Evolutionary conservation across 2,797 vertebrate genomes (phyloP), one percentile per base, ranked within the genome.

Genomic region (Molossus molossus): DNA sequence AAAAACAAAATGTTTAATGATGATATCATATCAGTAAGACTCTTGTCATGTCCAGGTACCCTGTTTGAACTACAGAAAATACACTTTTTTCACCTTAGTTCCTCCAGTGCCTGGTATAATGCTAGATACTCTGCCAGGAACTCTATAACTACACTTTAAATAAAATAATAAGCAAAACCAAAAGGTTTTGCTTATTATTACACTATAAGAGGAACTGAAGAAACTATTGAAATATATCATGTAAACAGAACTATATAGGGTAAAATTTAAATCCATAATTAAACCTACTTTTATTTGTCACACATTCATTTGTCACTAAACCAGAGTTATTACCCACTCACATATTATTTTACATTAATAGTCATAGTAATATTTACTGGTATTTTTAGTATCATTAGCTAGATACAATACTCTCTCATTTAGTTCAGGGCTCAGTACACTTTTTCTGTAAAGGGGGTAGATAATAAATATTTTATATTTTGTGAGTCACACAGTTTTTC

Each of bases 231-330:
- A 80, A 58, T 27, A 40, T 21, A 25, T 70, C 79, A 27, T 80
- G 27, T 50, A 91, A 73, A 67, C 21, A 75, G 55, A 87, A 40
- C 25, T 62, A 70, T 12, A 4, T 33, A 65, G 0, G 12, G 7
- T 17, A 69, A 80, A 70, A n/a, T 25, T 8, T 9, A 89, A 87
- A 89, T 45, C 33, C 25, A 55, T 33, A 0, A 83, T 27, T 83
- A 87, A 40, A 76, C 14, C 0, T 80, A 25, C 15, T 50, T 87
- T 53, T 86, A 13, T 84, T 90, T 53, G 37, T 21, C 33, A 77
- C 29, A 23, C 91, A 65, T 60, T 90, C 15, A 64, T 18, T 33
- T 87, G 11, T 91, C 55, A 81, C 37, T 89, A 86, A 69, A n/a
- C 0, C 33, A 62, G 10, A 77, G 3, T 82, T 55, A 72, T 37